Evolutionary conservation across 1,140 invertebrate species (phyloP).

Genomic region (Psilanteris sp.): DNA sequence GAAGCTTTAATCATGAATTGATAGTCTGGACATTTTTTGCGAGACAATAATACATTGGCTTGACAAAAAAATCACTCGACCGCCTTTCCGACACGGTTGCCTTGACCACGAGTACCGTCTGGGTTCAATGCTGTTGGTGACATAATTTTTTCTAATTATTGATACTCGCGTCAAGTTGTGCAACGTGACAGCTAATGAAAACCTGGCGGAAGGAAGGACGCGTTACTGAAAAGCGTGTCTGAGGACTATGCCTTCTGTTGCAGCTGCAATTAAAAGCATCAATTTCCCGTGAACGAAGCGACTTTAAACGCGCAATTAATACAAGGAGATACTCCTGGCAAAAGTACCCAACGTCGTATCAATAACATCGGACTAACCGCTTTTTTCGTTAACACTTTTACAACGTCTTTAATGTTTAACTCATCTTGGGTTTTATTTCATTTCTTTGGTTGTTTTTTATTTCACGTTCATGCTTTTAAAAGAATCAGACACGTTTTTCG

Average conservation of each 20-base stretch:
- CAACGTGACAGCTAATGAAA: slow-evolving; percentile 61
- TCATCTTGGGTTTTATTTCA: too few relatives aligned
- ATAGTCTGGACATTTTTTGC: slow-evolving; percentile 28
- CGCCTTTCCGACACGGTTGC: slow-evolving; percentile 52
- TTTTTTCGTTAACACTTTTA: too few relatives aligned
- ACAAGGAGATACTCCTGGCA: background rate
- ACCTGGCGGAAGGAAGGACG: slow-evolving; percentile 54
- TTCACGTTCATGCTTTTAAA: too few relatives aligned
- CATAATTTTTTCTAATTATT: slow-evolving; percentile 69
- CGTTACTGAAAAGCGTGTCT: slow-evolving; percentile 39
- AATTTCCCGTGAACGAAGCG: slow-evolving; percentile 14
- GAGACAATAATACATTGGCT: background rate
- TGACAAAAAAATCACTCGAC: slow-evolving; percentile 24
- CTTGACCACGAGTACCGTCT: slow-evolving; percentile 67
- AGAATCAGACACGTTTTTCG: too few relatives aligned
- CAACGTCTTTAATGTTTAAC: too few relatives aligned
- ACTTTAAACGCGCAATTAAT: slow-evolving; percentile 17
- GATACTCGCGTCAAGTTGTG: slow-evolving; percentile 59
- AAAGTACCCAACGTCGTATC: too few relatives aligned
- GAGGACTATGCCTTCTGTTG: slow-evolving; percentile 2
- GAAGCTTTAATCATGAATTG: slow-evolving; percentile 11
- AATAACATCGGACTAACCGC: too few relatives aligned
- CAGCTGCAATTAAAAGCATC: slow-evolving; percentile 28
- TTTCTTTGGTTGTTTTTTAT: too few relatives aligned
- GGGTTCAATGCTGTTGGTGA: slow-evolving; percentile 67